phyloP scores from a whole-genome alignment of 1,140 invertebrate species.

The Zaprionus kolodkinae region DNA sequence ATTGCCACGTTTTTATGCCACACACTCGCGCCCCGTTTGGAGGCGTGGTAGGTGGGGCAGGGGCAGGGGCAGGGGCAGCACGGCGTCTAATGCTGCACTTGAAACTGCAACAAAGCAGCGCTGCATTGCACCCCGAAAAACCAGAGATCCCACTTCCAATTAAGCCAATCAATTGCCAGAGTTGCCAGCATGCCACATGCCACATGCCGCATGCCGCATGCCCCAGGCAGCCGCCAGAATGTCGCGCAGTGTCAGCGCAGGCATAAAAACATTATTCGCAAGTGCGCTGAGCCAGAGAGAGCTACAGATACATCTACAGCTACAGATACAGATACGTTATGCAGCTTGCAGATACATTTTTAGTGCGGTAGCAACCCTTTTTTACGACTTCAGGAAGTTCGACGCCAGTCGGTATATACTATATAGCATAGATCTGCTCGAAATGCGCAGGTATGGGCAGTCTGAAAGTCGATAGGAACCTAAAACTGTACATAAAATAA shows the following conservation, averaged over 20 bases:
- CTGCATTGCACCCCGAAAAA: slow-evolving; percentile 6
- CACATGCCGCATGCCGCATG: neutral
- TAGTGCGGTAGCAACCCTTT: slow-evolving; percentile 16
- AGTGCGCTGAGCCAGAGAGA: slow-evolving; percentile 6
- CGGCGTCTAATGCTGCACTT: slow-evolving; percentile 35
- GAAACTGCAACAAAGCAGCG: slow-evolving; percentile 19
- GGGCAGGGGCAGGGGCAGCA: neutral
- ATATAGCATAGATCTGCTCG: slow-evolving; percentile 5
- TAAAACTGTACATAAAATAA: too few relatives aligned
- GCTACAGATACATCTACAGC: neutral
- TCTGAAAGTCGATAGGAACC: neutral
- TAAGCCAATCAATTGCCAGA: slow-evolving; percentile 45
- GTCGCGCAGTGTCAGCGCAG: slow-evolving; percentile 36
- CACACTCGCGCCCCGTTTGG: slow-evolving; percentile 2
- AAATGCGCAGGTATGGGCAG: neutral
- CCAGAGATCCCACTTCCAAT: slow-evolving; percentile 18
- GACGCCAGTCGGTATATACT: slow-evolving; percentile 33
- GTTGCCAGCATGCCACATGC: neutral
- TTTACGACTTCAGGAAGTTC: slow-evolving; percentile 55
- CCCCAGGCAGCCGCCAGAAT: neutral
- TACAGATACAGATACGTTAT: slow-evolving; percentile 16
- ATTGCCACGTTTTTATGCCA: slow-evolving; percentile 40
- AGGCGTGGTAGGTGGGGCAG: neutral
- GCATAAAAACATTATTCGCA: slow-evolving; percentile 47
- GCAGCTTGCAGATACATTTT: slow-evolving; percentile 12